phyloP scores from a whole-genome alignment of 2,113 vertebrate species.

The Tichodroma muraria region DNA sequence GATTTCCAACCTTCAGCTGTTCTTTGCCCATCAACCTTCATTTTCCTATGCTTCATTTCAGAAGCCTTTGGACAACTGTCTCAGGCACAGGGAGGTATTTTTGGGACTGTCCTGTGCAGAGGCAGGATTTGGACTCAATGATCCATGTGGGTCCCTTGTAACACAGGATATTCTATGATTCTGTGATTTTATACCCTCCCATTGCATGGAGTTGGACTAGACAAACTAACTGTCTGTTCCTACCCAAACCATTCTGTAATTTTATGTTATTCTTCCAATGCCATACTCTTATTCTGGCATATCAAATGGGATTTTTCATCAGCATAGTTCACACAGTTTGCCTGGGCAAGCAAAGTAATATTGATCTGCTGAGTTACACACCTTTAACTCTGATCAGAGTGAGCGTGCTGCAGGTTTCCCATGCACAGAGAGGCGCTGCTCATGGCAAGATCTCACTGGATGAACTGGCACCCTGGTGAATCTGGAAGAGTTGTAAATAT shows the following conservation, averaged over 20 bases:
- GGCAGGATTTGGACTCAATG: not conserved
- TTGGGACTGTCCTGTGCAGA: not conserved
- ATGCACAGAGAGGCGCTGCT: not conserved
- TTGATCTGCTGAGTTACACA: not conserved
- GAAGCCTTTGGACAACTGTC: not conserved
- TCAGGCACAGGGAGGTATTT: not conserved
- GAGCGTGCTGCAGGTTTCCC: not conserved
- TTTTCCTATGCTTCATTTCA: not conserved
- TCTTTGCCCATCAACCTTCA: not conserved
- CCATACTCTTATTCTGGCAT: not conserved
- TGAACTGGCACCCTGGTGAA: not conserved
- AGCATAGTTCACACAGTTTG: not conserved
- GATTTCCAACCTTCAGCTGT: not conserved
- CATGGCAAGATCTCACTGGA: not conserved
- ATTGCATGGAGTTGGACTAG: not conserved
- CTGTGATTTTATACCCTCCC: accelerated
- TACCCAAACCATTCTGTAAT: not conserved
- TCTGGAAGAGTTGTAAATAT: not conserved
- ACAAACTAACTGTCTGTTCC: not conserved
- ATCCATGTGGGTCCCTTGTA: not conserved
- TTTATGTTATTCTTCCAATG: not conserved
- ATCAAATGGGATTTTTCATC: not conserved
- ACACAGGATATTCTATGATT: not conserved
- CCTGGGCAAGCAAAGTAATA: not conserved
- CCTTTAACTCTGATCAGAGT: not conserved